Evolutionary conservation across 2,888 invertebrate genomes (phyloP).

Genomic region (Cyclophora punctaria): DNA sequence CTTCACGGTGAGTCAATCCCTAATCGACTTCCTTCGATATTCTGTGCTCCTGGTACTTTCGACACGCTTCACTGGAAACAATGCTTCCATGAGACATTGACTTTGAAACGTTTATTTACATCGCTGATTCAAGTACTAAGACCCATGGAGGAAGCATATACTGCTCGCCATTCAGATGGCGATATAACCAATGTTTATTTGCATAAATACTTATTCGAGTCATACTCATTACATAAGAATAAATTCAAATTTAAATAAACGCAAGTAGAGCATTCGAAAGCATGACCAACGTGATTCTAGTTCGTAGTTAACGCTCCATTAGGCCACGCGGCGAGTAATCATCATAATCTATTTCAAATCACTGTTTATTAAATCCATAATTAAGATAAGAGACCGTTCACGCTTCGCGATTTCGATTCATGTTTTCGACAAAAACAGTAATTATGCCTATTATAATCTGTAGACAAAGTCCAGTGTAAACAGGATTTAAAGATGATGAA

Average conservation of each 20-base stretch:
- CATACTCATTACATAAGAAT: no score
- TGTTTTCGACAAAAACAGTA: no score
- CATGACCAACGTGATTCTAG: conserved; percentile 41
- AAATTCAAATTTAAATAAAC: background rate
- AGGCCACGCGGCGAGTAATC: conserved; percentile 22
- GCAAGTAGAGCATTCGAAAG: conserved; percentile 39
- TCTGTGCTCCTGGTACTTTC: conserved; percentile 32
- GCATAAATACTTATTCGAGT: no score
- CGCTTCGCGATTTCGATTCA: no score
- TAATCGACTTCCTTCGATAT: conserved; percentile 46
- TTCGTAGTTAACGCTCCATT: conserved; percentile 45
- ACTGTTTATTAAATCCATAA: background rate
- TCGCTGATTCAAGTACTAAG: no score
- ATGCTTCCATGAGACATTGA: conserved; percentile 30
- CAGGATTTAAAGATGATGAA: no score
- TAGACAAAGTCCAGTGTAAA: no score
- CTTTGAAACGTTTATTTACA: conserved; percentile 25
- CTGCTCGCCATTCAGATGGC: no score
- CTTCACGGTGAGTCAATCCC: conserved; percentile 33
- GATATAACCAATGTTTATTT: no score
- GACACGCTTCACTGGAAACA: conserved; percentile 48
- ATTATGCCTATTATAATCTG: no score
- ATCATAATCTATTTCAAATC: conserved; percentile 12
- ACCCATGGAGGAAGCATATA: no score
- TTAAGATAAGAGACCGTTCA: background rate